Conservation (phyloP, 1,140 invertebrate species). For the Cyphomyrmex costatus region DNA sequence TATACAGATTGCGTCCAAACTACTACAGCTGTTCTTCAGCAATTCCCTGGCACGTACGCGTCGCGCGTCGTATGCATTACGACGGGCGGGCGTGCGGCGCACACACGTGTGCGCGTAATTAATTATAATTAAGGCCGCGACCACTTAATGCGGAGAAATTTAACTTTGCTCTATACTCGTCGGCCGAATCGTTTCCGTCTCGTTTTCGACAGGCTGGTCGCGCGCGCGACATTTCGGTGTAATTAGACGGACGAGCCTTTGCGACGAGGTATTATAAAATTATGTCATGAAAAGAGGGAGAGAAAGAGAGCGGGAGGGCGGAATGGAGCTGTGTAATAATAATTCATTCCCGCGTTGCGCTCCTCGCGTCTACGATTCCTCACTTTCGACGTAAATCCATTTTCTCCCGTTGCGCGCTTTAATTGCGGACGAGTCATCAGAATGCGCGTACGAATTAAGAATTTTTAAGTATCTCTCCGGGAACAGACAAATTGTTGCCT, state of each 20-base stretch:
- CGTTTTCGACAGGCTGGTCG: constrained; percentile 42
- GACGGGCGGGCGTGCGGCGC: constrained; percentile 8
- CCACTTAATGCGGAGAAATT: constrained; percentile 81
- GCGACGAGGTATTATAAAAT: constrained; percentile 59
- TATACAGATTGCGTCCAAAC: neutral
- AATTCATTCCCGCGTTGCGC: constrained; percentile 39
- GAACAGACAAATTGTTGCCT: constrained; percentile 2
- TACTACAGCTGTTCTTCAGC: neutral
- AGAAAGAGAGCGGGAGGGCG: neutral
- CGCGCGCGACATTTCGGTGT: constrained; percentile 42
- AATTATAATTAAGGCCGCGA: constrained; percentile 82
- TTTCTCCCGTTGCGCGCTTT: constrained; percentile 56
- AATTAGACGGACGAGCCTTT: constrained; percentile 69
- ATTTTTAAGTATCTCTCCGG: constrained; percentile 23
- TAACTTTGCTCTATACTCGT: constrained; percentile 72
- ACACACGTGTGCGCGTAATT: constrained; percentile 78
- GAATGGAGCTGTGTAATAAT: constrained; percentile 47
- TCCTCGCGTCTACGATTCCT: constrained; percentile 44
- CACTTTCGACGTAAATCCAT: constrained; percentile 63
- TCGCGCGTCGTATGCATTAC: constrained; percentile 21
- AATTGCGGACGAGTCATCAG: constrained; percentile 60
- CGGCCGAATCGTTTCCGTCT: constrained; percentile 21
- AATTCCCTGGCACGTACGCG: neutral
- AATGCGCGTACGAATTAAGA: constrained; percentile 53
- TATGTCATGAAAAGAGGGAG: constrained; percentile 31